Evolutionary conservation across 2,797 vertebrate species (phyloP), one percentile per base, ranked within the genome.

Genomic region (Falco columbarius): DNA sequence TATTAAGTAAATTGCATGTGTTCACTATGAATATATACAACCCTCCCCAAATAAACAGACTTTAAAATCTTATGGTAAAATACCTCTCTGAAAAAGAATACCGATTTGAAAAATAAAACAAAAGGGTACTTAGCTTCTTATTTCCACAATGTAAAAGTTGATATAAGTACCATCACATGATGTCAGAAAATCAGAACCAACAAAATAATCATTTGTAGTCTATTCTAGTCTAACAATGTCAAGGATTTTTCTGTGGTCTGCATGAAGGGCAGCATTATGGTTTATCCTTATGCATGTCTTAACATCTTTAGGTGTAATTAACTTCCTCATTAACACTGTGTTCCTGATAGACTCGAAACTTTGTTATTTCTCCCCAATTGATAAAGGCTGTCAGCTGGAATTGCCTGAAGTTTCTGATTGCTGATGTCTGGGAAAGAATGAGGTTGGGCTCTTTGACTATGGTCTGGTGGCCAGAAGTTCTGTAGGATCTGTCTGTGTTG

Each of bases 1-100:
- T 84, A 68, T 58, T 52, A 62, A 66, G 58, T 42, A 76, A 92
- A 89, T 90, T 71, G 23, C 63, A 34, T 12, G 10, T 93, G 67
- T 58, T 55, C 32, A 20, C 55, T 84, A 67, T 2, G 1, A 75
- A 9, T 62, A 46, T 23, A 34, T 56, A 32, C 9, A 82, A 36
- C 29, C 7, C 2, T 0, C 15, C 19, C 13, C 30, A 68, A 82
- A 82, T 2, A 56, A 56, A 81, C 0, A 1, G 24, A 27, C 23
- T 83, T 22, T 40, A 22, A 89, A 85, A 32, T 47, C 29, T 73
- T 30, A 18, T 2, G 10, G 27, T 76, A 21, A 89, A 92, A 89
- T 55, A 34, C 4, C 2, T 76, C 32, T 68, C 26, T 49, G 19
- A 90, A 86, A 70, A 8, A 85, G 36, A 93, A 42, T 21, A 90